phyloP scores from a whole-genome alignment of 2,797 vertebrate genomes.

The Gallinago nigripennis region DNA sequence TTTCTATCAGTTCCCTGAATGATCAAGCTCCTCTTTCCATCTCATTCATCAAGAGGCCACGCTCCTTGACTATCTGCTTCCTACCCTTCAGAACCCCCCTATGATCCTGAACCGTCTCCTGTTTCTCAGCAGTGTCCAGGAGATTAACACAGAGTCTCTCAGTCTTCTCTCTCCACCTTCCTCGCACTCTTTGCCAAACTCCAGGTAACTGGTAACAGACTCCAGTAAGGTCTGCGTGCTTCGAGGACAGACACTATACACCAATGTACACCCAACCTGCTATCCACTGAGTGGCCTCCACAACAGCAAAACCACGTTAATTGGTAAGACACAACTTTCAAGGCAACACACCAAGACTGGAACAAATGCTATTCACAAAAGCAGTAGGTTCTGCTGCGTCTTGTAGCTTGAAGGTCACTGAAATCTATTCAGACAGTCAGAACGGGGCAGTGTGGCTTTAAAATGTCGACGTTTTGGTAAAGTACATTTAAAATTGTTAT shows the following conservation, averaged over 20 bases:
- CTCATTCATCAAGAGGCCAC: fast-evolving
- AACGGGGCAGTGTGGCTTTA: background rate
- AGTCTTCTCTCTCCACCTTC: background rate
- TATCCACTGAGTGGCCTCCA: background rate
- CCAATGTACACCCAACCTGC: fast-evolving
- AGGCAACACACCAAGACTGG: background rate
- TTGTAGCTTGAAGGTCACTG: background rate
- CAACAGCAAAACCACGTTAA: background rate
- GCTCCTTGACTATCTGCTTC: background rate
- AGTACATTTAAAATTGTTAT: background rate
- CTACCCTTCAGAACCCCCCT: background rate
- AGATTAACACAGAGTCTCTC: background rate
- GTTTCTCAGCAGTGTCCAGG: background rate
- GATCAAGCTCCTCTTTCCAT: background rate
- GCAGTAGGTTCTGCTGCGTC: background rate
- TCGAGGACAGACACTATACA: fast-evolving
- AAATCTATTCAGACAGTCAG: background rate
- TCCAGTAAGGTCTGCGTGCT: background rate
- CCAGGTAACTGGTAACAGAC: background rate
- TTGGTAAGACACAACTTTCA: background rate
- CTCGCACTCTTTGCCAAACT: background rate
- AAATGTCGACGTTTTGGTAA: background rate
- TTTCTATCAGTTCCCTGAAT: background rate
- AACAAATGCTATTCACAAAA: background rate
- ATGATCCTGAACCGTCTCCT: background rate